phyloP scores from a whole-genome alignment of 2,113 vertebrate genomes.

The Atherinomorus stipes region DNA sequence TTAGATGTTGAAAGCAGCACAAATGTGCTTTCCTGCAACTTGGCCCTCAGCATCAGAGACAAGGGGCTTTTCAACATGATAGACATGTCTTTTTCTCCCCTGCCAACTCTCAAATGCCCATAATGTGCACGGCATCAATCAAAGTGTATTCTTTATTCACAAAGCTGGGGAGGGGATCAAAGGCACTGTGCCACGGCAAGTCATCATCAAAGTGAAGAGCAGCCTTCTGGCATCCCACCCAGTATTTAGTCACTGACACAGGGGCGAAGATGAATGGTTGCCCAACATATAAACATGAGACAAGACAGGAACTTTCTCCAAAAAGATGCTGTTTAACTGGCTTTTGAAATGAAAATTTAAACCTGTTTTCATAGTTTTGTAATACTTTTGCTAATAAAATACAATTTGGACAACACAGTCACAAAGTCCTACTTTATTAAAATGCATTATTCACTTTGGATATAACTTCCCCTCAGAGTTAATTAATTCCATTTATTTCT shows the following conservation, averaged over 20 bases:
- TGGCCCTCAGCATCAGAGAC: conserved; percentile 49
- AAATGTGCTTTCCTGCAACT: conserved; percentile 54
- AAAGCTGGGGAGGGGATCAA: conserved; percentile 73
- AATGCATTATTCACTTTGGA: background rate
- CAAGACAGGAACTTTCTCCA: background rate
- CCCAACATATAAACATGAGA: background rate
- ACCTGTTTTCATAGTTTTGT: background rate
- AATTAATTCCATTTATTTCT: no score
- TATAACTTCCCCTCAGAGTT: no score
- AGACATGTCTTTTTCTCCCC: conserved; percentile 62
- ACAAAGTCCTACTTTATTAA: background rate
- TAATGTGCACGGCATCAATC: conserved; percentile 73
- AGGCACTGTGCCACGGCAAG: conserved; percentile 62
- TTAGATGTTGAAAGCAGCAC: conserved; percentile 58
- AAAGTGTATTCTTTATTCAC: conserved; percentile 74
- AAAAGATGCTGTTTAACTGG: background rate
- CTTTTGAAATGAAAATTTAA: background rate
- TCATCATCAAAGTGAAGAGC: conserved; percentile 67
- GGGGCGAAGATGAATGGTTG: conserved; percentile 30
- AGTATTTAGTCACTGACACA: conserved; percentile 58
- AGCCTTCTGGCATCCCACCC: conserved; percentile 62
- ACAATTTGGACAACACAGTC: background rate
- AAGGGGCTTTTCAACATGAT: conserved; percentile 62
- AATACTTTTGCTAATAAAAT: background rate
- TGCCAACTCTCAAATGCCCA: conserved; percentile 68